Conservation (phyloP, 2,797 vertebrate species). For the Melanotaenia nigrans region DNA sequence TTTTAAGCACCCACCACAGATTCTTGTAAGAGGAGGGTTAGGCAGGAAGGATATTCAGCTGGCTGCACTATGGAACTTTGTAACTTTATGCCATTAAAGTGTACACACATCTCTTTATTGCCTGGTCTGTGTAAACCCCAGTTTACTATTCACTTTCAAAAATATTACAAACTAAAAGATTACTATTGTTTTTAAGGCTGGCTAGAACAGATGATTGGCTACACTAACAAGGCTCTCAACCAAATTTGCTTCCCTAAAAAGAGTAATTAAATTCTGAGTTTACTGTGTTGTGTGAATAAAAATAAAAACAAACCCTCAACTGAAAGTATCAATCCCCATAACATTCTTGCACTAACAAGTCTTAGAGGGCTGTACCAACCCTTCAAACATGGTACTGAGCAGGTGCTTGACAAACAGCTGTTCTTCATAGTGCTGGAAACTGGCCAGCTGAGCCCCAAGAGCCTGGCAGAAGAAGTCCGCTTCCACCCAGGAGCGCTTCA, state of each 20-base stretch:
- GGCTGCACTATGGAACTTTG: neutral
- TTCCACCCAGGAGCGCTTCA: conserved; percentile 93
- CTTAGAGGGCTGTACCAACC: conserved; percentile 81
- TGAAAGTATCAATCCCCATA: conserved; percentile 8
- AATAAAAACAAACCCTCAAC: neutral
- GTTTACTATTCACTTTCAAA: neutral
- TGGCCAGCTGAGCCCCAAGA: conserved; percentile 92
- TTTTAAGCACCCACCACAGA: neutral
- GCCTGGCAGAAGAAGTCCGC: conserved; percentile 93
- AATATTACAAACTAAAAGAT: neutral
- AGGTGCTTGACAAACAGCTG: conserved; percentile 89
- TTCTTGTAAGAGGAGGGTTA: neutral
- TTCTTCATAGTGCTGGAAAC: conserved; percentile 91
- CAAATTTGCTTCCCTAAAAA: neutral
- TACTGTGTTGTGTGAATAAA: neutral
- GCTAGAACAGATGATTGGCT: neutral
- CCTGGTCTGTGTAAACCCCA: neutral
- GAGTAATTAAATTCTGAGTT: conserved; percentile 1
- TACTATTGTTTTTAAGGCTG: neutral
- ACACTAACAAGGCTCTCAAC: neutral
- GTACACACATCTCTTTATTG: neutral
- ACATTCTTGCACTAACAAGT: conserved; percentile 36
- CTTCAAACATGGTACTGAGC: conserved; percentile 89
- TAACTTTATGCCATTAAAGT: neutral
- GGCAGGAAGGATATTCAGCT: neutral